These are phyloP conservation scores for Rhincodon typus DNA, from an alignment of 2,797 vertebrate species.

Conservation along the genomic window DNA sequence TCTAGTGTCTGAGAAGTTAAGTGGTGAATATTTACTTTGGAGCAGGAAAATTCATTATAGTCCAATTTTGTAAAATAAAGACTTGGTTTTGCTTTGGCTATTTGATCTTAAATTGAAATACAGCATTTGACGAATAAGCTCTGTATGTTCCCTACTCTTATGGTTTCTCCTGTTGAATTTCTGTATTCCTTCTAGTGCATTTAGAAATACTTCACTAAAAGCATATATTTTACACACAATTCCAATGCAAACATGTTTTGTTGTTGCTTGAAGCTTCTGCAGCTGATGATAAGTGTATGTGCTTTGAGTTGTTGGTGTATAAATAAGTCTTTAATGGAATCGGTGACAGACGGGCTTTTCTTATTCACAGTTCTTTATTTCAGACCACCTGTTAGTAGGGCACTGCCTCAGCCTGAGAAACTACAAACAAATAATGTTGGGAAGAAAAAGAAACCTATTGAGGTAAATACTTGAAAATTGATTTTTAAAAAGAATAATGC, in stretches of 20 bases:
- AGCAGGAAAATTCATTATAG: background rate
- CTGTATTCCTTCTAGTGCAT: background rate
- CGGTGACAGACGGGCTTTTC: slow-evolving; percentile 52
- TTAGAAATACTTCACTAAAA: background rate
- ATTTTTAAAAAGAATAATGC: background rate
- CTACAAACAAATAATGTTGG: slow-evolving; percentile 96
- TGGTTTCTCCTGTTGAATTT: background rate
- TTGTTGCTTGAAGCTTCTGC: background rate
- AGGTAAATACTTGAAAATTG: slow-evolving; percentile 58
- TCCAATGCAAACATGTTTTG: background rate
- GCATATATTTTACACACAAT: background rate
- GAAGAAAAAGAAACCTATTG: slow-evolving; percentile 94
- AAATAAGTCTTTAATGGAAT: slow-evolving; percentile 43
- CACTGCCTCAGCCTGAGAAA: slow-evolving; percentile 89
- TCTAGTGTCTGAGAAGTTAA: background rate
- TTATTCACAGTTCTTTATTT: slow-evolving; percentile 68
- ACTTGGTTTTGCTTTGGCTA: background rate
- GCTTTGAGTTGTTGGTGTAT: background rate
- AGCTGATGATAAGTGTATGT: background rate
- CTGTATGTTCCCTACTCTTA: background rate
- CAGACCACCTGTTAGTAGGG: slow-evolving; percentile 97
- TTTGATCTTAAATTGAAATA: background rate
- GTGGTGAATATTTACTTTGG: background rate
- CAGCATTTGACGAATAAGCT: background rate
- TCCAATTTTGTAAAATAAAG: background rate